Percentiles rank a stretch among this genome's conserved stretches.
These are phyloP conservation scores for Boleophthalmus pectinirostris DNA, from an alignment of 2,113 vertebrate genomes.

Conservation along the genomic window DNA sequence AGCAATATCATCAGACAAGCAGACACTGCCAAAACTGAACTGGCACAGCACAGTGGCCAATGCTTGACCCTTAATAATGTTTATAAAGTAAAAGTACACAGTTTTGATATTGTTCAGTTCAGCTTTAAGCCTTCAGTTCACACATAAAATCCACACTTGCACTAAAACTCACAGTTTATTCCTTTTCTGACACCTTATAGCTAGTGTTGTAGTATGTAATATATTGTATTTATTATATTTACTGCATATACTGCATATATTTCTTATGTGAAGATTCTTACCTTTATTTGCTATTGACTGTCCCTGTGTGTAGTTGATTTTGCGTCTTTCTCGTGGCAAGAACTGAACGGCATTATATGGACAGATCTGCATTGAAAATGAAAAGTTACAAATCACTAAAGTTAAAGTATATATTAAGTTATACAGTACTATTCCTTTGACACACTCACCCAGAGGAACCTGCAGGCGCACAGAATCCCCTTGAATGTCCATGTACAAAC, in stretches of 20 bases:
- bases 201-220: neutral
- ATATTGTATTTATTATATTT: too few relatives aligned
- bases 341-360: conserved; percentile 70
- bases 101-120: neutral
- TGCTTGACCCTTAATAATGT: too few relatives aligned
- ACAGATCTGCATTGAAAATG: conserved; percentile 65
- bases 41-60: too few relatives aligned
- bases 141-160: neutral
- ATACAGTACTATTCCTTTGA: neutral
- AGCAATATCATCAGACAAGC: too few relatives aligned
- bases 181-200: neutral
- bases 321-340: conserved; percentile 39
- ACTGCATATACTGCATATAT: too few relatives aligned
- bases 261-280: conserved; percentile 30
- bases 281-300: conserved; percentile 37
- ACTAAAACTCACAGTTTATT: neutral
- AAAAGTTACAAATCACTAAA: neutral
- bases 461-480: conserved; percentile 72
- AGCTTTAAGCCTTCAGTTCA: neutral
- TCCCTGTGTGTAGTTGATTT: conserved; percentile 1
- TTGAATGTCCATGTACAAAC: conserved; percentile 66
- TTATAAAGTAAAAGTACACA: neutral
- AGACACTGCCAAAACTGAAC: too few relatives aligned
- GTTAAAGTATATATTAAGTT: neutral
- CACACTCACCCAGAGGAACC: conserved; percentile 76